Conservation (phyloP, 2,113 vertebrate species). For the Ariopsis seemanni region DNA sequence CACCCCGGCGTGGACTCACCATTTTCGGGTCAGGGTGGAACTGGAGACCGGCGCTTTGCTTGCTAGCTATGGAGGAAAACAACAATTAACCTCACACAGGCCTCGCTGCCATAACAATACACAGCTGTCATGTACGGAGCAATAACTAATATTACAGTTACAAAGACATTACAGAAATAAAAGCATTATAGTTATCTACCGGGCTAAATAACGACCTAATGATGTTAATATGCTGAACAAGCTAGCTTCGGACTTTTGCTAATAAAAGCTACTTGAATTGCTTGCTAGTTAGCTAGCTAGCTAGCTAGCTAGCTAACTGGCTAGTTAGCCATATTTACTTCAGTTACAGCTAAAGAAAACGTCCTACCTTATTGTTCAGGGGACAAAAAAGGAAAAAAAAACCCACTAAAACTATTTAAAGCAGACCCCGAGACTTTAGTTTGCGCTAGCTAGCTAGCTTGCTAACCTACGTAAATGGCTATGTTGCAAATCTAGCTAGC, state of each 20-base stretch:
- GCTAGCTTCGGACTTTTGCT: conserved; percentile 40
- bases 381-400: neutral
- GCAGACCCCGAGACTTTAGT: neutral
- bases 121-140: neutral
- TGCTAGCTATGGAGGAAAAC: conserved; percentile 32
- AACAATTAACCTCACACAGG: conserved; percentile 31
- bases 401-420: neutral
- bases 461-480: conserved; percentile 14
- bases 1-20: conserved; percentile 29
- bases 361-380: conserved; percentile 31
- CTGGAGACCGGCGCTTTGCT: conserved; percentile 53
- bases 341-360: neutral
- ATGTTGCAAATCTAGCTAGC: conserved; percentile 31
- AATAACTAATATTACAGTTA: neutral
- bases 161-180: neutral
- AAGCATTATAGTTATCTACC: neutral
- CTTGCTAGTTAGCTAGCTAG: neutral
- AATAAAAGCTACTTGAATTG: conserved; percentile 21
- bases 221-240: conserved; percentile 45
- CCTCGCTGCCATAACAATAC: conserved; percentile 16
- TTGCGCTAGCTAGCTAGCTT: conserved; percentile 36
- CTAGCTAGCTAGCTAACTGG: conserved; percentile 6
- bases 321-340: neutral
- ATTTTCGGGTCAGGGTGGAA: conserved; percentile 48
- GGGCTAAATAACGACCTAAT: conserved; percentile 26